phyloP scores from a whole-genome alignment of 2,797 vertebrate genomes.

The Phoebastria nigripes region DNA sequence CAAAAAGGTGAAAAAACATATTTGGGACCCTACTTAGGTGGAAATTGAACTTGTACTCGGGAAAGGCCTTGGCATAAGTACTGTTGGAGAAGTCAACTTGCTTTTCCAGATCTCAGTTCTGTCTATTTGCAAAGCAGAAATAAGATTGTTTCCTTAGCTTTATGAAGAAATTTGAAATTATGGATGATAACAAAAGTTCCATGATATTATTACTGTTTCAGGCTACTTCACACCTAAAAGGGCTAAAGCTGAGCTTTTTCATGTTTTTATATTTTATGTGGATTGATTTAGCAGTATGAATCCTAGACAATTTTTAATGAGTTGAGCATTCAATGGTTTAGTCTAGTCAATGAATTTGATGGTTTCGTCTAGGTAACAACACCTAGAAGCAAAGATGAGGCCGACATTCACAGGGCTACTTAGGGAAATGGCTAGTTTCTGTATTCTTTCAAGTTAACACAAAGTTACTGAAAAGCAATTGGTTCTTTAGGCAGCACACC shows the following conservation, averaged over 20 bases:
- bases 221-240: not conserved
- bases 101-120: not conserved
- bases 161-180: not conserved
- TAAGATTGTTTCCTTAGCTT: not conserved
- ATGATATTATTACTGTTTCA: not conserved
- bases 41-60: not conserved
- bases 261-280: not conserved
- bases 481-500: not conserved
- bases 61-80: not conserved
- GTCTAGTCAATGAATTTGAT: not conserved
- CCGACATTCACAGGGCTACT: not conserved
- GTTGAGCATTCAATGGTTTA: not conserved
- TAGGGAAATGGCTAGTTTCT: not conserved
- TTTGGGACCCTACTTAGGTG: not conserved
- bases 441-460: not conserved
- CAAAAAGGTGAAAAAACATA: not conserved
- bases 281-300: not conserved
- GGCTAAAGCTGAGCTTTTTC: not conserved
- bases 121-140: not conserved
- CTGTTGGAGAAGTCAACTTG: not conserved
- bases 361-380: not conserved
- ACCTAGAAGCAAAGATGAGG: not conserved
- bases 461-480: not conserved
- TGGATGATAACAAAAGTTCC: not conserved
- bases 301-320: not conserved